Base-by-base conservation (phyloP, 2,888 invertebrate species). In the Drosophila aldrichi region DNA sequence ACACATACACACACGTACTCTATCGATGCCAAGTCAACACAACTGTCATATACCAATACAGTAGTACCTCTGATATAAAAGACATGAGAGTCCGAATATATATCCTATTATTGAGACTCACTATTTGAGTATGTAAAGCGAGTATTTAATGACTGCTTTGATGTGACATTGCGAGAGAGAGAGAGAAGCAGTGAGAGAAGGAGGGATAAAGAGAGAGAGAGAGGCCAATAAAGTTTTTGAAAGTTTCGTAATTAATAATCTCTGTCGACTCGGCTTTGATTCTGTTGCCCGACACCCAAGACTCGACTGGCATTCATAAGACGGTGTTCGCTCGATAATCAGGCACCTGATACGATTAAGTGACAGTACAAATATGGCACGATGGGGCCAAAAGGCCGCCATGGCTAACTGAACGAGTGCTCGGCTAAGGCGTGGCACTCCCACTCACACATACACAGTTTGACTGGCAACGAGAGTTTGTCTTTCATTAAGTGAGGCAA, bases 141-240 rank as follows among this genome's bases (percentile, higher is more conserved):
- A 64, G 54, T 71, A 69, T 67, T 88, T 82, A 88, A 89, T 89
- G 79, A 82, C 90, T n/a, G 60, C 88, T 87, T 89, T 87, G 82
- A 87, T 79, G 70, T 86, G 38, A 9, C 4, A n/a, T 14, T 10
- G 56, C 59, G 46, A 18, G n/a, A 34, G 54, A 14, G n/a, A 34
- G 48, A 18, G 7, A 16, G 46, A 34, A 22, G 12, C 38, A 20
- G n/a, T 22, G 54, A 7, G 25, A 7, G 25, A 25, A 7, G 25
- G 38, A 16, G 46, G 14, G n/a, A 29, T 48, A 14, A 14, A 22
- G 48, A 20, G 10, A 12, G 46, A 34, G 38, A 16, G 46, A 20
- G 14, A 34, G 54, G 4, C 48, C 41, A 59, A 55, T 69, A 40
- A 51, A 18, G 14, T 41, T 72, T 70, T 67, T 40, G 56, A 65